These are phyloP conservation scores for Tenthredo scrophulariae DNA, from an alignment of 2,888 invertebrate species.

Conservation along the genomic window DNA sequence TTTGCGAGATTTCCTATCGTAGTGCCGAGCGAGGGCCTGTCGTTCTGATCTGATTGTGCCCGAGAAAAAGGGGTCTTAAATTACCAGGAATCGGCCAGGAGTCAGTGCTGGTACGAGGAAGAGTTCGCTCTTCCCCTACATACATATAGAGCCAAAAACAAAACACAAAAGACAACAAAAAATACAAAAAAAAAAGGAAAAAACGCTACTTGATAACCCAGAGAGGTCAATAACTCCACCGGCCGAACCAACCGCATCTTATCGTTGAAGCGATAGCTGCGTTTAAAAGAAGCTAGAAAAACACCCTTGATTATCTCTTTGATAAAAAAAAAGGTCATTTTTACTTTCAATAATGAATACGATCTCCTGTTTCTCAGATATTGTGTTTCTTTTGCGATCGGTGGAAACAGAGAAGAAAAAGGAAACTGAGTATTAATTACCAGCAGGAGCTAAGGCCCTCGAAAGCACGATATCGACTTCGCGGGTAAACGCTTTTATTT, in stretches of 20 bases:
- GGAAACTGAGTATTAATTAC: constrained; percentile 13
- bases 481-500: constrained; percentile 9
- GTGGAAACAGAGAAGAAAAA: not conserved
- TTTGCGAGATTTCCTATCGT: constrained; percentile 57
- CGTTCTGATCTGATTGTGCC: constrained; percentile 58
- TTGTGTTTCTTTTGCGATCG: not conserved
- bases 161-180: constrained; percentile 1
- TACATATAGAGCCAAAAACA: not conserved
- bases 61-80: constrained; percentile 52
- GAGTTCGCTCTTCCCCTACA: not conserved
- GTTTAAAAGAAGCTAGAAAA: not conserved
- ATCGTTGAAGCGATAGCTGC: not conserved
- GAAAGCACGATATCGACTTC: constrained; percentile 33
- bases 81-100: constrained; percentile 40
- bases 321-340: not conserved
- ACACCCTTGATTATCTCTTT: not conserved
- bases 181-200: not conserved
- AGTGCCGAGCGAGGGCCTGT: constrained; percentile 38
- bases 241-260: not conserved
- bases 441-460: not conserved
- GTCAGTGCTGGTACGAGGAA: constrained; percentile 9
- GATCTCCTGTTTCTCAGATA: not conserved
- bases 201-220: not conserved
- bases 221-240: not conserved
- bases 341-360: not conserved